Evolutionary conservation across 1,140 invertebrate genomes (phyloP).

Genomic region (Drosophila repletoides): DNA sequence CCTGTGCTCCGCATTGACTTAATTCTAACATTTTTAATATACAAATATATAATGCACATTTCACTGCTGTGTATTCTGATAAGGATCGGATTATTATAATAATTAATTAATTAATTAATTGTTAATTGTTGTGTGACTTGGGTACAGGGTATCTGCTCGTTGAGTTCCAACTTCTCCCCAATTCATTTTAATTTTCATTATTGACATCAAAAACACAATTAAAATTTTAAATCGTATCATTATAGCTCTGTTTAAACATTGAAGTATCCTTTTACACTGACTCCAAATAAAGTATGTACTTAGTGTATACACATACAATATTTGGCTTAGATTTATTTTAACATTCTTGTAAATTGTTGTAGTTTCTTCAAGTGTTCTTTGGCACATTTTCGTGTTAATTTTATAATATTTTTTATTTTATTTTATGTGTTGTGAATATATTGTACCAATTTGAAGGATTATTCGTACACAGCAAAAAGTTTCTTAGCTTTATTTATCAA

Average conservation of each 20-base stretch:
- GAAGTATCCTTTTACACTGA: neutral
- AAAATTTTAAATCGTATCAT: no score
- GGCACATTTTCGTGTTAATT: conserved; percentile 30
- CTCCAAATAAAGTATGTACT: neutral
- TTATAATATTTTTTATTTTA: neutral
- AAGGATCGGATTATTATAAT: no score
- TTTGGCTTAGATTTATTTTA: conserved; percentile 13
- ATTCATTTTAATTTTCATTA: no score
- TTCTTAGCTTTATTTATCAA: neutral
- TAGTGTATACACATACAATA: neutral
- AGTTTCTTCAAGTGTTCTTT: conserved; percentile 20
- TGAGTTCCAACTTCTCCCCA: no score
- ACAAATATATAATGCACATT: no score
- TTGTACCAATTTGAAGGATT: neutral
- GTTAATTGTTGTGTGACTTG: no score
- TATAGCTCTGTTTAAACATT: neutral
- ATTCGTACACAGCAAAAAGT: conserved; percentile 15
- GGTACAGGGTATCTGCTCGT: neutral
- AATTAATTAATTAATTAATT: no score
- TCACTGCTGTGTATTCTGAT: no score
- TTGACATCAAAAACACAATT: no score
- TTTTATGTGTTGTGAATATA: neutral
- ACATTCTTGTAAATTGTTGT: conserved; percentile 10
- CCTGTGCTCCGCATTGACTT: no score
- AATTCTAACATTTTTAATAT: no score